Base-by-base conservation (phyloP, 2,888 invertebrate species). In the Mesorhabditis belari region DNA sequence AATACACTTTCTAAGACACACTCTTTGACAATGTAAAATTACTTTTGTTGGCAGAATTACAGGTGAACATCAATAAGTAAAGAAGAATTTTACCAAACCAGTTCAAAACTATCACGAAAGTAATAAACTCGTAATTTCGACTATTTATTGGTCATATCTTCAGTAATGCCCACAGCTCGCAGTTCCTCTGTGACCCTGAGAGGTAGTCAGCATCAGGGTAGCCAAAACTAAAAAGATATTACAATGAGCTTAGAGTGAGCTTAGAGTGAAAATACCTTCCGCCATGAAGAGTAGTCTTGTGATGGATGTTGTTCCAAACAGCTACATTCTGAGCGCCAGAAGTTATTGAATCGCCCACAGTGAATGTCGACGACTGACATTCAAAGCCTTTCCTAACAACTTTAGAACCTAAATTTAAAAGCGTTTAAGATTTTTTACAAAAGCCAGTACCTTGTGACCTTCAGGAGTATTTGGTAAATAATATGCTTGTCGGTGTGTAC, bases 301-400 rank as follows among this genome's bases (percentile, higher is more conserved):
- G 91, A 77, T 90, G 90, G 65, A 91, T 88, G 78, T 88, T 88
- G 81, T 90, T 90, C 94, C 94, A 94, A 53, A 91, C 88, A 60
- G 93, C 90, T 64, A 91, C 90, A 84, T 92, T 90, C 81, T 53
- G 54, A n/a, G 54, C 57, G 5, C 64, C 93, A 0, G 92, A 92
- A 0, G 93, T 94, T 62, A 88, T 87, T 1, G 92, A 92, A 52
- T 89, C 87, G 60, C 90, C 88, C 69, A 94, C 88, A 0, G 90
- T 89, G 84, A 94, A 94, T 73, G 91, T 87, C 69, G 88, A n/a
- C n/a, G n/a, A 82, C 63, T 90, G 87, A 19, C 90, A 86, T 80
- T 90, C 89, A 86, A 92, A 94, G 27, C 91, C 91, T 66, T 87
- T 85, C 74, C 88, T 88, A 92, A 85, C 70, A 90, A 85, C 62